Conservation (phyloP, 2,113 vertebrate genomes). For the Aythya baeri region DNA sequence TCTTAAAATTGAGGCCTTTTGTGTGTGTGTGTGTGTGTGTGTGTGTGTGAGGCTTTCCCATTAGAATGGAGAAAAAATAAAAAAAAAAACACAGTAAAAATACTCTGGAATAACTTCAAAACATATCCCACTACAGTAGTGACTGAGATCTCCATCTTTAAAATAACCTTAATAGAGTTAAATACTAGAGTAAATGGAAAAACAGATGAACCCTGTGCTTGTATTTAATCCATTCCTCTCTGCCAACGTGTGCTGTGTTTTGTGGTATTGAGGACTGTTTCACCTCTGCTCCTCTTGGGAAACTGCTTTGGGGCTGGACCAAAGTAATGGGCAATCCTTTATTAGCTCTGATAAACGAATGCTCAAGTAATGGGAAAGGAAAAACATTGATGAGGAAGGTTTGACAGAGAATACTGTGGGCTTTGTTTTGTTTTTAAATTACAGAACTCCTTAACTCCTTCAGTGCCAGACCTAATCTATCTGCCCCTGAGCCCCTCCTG, state of each 20-base stretch:
- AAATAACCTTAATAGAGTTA: constrained; percentile 7
- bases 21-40: background rate
- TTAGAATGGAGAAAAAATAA: background rate
- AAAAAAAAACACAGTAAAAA: background rate
- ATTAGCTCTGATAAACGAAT: background rate
- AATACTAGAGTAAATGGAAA: background rate
- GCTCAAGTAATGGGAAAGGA: background rate
- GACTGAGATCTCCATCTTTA: background rate
- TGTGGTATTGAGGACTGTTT: background rate
- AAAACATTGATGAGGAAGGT: background rate
- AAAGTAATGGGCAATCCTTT: background rate
- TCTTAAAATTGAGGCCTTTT: background rate
- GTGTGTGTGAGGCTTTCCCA: background rate
- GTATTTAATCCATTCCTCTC: background rate
- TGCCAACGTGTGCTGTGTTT: background rate
- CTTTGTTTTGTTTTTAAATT: background rate
- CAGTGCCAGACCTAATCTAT: background rate
- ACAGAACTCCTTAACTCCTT: background rate
- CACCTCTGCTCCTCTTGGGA: background rate
- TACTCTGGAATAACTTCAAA: constrained; percentile 5
- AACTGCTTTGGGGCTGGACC: background rate
- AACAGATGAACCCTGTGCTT: background rate
- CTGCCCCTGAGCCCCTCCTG: background rate
- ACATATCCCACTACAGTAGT: background rate
- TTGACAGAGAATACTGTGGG: background rate